Percentiles rank a stretch among this genome's conserved stretches.
Evolutionary conservation across 2,113 vertebrate genomes (phyloP).

Genomic region (Carettochelys insculpta): DNA sequence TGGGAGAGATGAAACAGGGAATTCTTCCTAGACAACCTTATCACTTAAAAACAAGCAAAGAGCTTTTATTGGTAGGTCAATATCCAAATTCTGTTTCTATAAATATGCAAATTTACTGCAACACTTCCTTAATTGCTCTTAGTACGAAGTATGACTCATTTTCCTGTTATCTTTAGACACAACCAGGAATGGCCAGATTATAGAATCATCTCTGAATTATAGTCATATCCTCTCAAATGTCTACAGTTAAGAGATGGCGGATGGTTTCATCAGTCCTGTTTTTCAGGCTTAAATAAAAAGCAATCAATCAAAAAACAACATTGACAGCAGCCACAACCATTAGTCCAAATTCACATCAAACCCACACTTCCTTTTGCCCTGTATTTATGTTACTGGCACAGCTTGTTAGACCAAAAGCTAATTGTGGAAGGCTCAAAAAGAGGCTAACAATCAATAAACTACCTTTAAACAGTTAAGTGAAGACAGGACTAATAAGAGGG

Average conservation of each 20-base stretch:
- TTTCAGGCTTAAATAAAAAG: constrained; percentile 57
- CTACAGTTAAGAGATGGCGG: neutral
- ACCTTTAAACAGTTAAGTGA: neutral
- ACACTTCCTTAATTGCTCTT: neutral
- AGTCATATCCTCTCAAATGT: neutral
- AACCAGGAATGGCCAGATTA: neutral
- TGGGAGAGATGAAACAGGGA: neutral
- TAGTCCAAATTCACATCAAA: neutral
- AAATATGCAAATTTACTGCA: neutral
- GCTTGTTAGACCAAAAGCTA: neutral
- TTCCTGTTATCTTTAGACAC: rapidly evolving
- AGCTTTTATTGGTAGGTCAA: rapidly evolving
- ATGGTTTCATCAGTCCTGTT: constrained; percentile 4
- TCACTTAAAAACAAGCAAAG: neutral
- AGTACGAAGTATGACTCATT: neutral
- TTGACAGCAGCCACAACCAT: neutral
- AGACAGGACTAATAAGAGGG: neutral
- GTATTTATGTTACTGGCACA: neutral
- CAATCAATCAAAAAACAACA: neutral
- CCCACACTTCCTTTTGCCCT: neutral
- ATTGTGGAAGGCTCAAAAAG: neutral
- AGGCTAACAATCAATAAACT: neutral
- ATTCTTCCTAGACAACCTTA: neutral
- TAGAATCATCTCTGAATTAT: neutral
- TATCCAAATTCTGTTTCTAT: neutral